A percentile compares a stretch with the other conserved stretches of the same genome.
phyloP scores from a whole-genome alignment of 2,113 vertebrate species.

The Candoia aspera region DNA sequence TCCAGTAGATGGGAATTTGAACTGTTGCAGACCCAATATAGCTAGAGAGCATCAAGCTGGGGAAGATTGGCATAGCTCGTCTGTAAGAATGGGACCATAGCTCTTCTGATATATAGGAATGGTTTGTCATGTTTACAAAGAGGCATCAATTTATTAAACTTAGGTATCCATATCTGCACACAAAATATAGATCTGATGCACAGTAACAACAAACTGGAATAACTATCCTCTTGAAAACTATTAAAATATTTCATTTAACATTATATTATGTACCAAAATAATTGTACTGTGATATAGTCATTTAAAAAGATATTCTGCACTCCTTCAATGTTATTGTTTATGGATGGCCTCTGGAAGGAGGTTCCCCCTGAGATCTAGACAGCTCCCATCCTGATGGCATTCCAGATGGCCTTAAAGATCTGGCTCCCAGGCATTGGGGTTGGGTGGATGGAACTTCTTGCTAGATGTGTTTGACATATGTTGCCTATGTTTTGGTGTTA shows the following conservation, averaged over 20 bases:
- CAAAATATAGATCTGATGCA: background rate
- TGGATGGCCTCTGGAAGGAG: background rate
- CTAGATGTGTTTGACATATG: background rate
- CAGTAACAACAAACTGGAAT: background rate
- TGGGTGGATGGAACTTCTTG: background rate
- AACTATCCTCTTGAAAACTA: background rate
- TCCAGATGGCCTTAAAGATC: background rate
- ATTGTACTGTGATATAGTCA: background rate
- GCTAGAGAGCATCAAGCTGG: no score
- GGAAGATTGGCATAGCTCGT: background rate
- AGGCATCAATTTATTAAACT: background rate
- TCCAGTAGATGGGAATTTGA: no score
- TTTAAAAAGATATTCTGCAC: background rate
- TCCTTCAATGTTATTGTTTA: no score
- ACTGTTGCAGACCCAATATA: no score
- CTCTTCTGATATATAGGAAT: background rate
- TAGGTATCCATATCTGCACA: background rate
- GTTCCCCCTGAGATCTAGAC: background rate
- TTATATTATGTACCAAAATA: background rate
- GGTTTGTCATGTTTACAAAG: background rate
- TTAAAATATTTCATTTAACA: background rate
- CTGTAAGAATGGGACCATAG: background rate
- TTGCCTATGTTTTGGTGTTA: background rate
- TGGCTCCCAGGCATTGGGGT: background rate
- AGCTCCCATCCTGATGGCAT: background rate